Evolutionary conservation across 1,140 invertebrate species (phyloP).

Genomic region (Solenopsis invicta): DNA sequence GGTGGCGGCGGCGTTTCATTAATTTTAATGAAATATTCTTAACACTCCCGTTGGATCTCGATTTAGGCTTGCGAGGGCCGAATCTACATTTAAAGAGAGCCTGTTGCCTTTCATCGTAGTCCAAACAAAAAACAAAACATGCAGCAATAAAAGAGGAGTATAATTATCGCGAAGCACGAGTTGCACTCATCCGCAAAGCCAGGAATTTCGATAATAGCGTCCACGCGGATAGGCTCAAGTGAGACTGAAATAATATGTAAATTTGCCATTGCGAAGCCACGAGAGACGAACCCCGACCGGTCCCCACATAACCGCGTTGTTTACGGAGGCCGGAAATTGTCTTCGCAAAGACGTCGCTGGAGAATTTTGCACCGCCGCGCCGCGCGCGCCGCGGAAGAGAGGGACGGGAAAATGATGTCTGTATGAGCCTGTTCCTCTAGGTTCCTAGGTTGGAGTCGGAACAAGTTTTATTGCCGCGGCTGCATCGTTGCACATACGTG

Average conservation of each 20-base stretch:
- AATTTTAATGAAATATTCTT: conserved; percentile 84
- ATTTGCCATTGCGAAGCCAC: not conserved
- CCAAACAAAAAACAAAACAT: not conserved
- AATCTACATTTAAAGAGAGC: not conserved
- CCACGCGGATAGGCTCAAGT: not conserved
- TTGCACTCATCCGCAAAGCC: not conserved
- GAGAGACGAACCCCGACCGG: not conserved
- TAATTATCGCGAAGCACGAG: not conserved
- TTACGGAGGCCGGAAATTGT: conserved; percentile 23
- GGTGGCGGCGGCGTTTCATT: conserved; percentile 77
- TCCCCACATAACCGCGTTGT: conserved; percentile 59
- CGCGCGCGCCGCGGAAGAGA: not conserved
- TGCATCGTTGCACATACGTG: conserved; percentile 33
- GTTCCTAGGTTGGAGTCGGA: not conserved
- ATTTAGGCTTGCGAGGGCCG: not conserved
- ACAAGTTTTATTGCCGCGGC: conserved; percentile 36
- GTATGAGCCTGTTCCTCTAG: no score
- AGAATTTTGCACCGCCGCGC: not conserved
- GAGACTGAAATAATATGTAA: conserved; percentile 16
- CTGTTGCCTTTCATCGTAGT: not conserved
- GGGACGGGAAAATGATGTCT: not conserved
- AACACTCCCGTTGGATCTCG: conserved; percentile 64
- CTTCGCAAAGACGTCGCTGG: not conserved
- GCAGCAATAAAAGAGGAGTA: not conserved
- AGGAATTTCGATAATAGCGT: conserved; percentile 24